Evolutionary conservation across 2,888 invertebrate species (phyloP), one percentile per base, ranked within the genome.

Genomic region (Dryobotodes eremita): DNA sequence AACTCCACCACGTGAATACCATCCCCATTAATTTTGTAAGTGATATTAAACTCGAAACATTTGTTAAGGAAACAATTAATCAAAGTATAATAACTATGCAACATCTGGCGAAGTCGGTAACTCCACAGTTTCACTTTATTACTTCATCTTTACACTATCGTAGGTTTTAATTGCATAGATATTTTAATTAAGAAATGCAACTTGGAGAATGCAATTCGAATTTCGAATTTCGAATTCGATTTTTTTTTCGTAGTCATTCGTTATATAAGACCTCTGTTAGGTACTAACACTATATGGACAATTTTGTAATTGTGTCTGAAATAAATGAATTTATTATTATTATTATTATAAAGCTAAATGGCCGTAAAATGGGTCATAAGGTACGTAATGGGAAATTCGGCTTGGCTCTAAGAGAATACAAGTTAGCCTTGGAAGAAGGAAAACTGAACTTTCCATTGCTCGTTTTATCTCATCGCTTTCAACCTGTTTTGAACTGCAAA

Each of bases 101-200:
- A 62, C 90, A 90, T 89, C 89, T 90, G 89, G 89, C 70, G 62
- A 73, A 74, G 68, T 80, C 69, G 73, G 80, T 77, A 86, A 84
- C 77, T 87, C 79, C 46, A 85, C 75, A 79, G 78, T 81, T 81
- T 76, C 79, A 86, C 80, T 91, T 91, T 88, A 90, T 81, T 83
- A 82, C 84, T 85, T 69, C 72, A 80, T 79, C 79, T 89, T 90
- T 78, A 90, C 71, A 79, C 78, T 79, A 75, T 74, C 81, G 85
- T 77, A 76, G 77, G 77, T 82, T 86, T 85, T 86, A 84, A 86
- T 87, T 87, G 71, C 62, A 72, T 15, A 65, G 46, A 42, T 71
- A 75, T 70, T 71, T 81, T 68, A 84, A 81, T 83, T 75, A 73
- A 71, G 53, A 71, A 76, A 55, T 83, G 77, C 50, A 75, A 76